A percentile compares a stretch with the other conserved stretches of the same genome.
phyloP scores from a whole-genome alignment of 2,888 invertebrate genomes.

The Calameuta pallipes region DNA sequence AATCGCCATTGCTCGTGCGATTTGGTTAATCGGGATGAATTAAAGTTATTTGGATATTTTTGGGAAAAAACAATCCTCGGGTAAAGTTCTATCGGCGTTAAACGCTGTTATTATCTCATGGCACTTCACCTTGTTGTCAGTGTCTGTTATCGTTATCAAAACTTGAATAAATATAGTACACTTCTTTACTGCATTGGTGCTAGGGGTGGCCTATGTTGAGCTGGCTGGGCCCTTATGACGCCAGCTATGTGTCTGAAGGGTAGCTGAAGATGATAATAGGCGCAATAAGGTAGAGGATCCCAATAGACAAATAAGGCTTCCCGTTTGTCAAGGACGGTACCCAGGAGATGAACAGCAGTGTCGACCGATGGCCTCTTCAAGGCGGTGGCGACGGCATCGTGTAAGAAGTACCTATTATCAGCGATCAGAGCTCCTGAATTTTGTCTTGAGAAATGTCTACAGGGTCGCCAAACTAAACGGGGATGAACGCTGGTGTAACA shows the following conservation, averaged over 20 bases:
- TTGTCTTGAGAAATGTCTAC: slow-evolving; percentile 72
- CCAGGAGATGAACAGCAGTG: slow-evolving; percentile 59
- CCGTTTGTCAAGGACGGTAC: slow-evolving; percentile 79
- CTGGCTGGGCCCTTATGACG: slow-evolving; percentile 48
- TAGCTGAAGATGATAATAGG: slow-evolving; percentile 84
- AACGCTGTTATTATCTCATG: background rate
- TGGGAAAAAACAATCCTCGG: background rate
- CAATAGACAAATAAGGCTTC: slow-evolving; percentile 85
- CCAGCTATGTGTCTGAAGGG: slow-evolving; percentile 69
- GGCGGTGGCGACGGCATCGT: slow-evolving; percentile 70
- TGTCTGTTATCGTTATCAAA: background rate
- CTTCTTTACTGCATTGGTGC: slow-evolving; percentile 53
- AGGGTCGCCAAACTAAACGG: slow-evolving; percentile 73
- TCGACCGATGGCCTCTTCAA: slow-evolving; percentile 67
- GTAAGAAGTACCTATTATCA: slow-evolving; percentile 58
- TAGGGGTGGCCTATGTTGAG: slow-evolving; percentile 57
- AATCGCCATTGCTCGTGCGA: background rate
- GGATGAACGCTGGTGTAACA: slow-evolving; percentile 80
- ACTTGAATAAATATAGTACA: background rate
- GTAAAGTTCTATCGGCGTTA: background rate
- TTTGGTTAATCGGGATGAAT: background rate
- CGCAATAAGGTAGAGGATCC: slow-evolving; percentile 89
- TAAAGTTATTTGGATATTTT: background rate
- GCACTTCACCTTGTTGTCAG: background rate
- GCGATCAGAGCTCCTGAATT: slow-evolving; percentile 68